Evolutionary conservation across 2,113 vertebrate species (phyloP).

Genomic region (Antidorcas marsupialis): DNA sequence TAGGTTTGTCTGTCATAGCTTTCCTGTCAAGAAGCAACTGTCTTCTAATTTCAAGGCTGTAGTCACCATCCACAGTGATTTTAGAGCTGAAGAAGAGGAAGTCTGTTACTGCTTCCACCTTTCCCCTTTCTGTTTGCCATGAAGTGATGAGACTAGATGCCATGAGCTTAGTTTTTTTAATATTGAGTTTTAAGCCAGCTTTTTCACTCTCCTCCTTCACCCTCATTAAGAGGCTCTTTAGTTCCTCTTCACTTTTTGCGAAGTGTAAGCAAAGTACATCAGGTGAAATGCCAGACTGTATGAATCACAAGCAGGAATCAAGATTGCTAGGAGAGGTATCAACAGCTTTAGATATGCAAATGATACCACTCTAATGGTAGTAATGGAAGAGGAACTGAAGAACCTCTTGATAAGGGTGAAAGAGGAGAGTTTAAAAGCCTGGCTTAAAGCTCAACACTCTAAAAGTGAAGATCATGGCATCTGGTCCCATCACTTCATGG

Average conservation of each 20-base stretch:
- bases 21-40: neutral
- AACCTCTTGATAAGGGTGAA: neutral
- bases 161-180: neutral
- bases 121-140: neutral
- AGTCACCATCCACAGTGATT: neutral
- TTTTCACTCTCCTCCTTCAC: neutral
- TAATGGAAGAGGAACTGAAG: neutral
- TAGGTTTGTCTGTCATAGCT: neutral
- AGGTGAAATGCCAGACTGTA: neutral
- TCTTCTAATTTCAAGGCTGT: neutral
- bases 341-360: neutral
- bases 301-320: neutral
- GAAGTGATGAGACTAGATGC: neutral
- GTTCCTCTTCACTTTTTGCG: neutral
- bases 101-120: neutral
- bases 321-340: neutral
- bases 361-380: neutral
- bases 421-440: neutral
- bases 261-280: neutral
- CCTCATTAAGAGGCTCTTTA: neutral
- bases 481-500: neutral
- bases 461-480: neutral
- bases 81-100: neutral
- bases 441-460: neutral
- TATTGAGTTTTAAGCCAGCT: neutral